Evolutionary conservation across 2,888 invertebrate species (phyloP).

Genomic region (Tinea pellionella): DNA sequence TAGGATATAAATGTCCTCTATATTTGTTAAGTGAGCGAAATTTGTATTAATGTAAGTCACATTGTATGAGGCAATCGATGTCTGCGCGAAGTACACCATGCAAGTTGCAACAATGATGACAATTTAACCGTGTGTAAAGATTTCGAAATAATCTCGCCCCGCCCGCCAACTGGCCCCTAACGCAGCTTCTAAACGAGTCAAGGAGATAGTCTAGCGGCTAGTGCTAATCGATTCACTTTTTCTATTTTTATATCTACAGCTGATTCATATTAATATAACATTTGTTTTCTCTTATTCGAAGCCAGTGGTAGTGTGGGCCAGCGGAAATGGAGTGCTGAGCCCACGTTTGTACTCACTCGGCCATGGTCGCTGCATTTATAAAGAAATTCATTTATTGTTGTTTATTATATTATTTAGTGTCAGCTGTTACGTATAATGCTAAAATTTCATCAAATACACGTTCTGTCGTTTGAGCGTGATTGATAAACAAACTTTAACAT

Average conservation of each 20-base stretch:
- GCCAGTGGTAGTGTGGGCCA: too few species aligned
- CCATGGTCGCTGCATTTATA: too few species aligned
- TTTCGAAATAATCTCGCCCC: constrained; percentile 47
- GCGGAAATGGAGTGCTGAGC: too few species aligned
- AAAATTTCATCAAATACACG: too few species aligned
- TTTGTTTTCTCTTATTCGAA: background rate
- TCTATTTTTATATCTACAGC: constrained; percentile 22
- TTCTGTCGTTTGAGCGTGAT: too few species aligned
- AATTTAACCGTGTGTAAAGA: constrained; percentile 42
- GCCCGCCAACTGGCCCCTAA: constrained; percentile 16
- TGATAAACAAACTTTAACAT: too few species aligned
- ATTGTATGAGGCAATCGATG: background rate
- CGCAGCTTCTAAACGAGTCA: constrained; percentile 50
- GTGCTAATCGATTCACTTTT: constrained; percentile 43
- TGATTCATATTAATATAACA: background rate
- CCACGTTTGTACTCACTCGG: too few species aligned
- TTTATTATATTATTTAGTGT: too few species aligned
- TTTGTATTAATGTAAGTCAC: background rate
- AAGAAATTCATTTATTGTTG: too few species aligned
- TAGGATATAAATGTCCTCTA: too few species aligned
- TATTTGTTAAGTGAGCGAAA: background rate
- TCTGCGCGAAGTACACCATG: constrained; percentile 24
- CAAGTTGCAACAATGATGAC: constrained; percentile 50
- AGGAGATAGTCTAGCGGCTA: constrained; percentile 45
- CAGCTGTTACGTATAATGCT: too few species aligned